A percentile compares a stretch with the other conserved stretches of the same genome.
Evolutionary conservation across 2,888 invertebrate species (phyloP).

Genomic region (Oscheius myriophilus): DNA sequence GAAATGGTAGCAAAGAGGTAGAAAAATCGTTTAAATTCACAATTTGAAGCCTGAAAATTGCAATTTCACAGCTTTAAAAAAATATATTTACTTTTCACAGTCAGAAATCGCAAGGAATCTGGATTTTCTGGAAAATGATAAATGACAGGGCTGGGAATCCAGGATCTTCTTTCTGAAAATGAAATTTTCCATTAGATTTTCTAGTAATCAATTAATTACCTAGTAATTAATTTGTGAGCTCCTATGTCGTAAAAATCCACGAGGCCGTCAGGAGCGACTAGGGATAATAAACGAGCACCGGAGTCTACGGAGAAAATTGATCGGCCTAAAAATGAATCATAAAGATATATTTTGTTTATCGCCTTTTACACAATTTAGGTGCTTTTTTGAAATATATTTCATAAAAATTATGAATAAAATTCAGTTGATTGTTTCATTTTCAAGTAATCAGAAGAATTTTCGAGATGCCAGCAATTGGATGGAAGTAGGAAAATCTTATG

Average conservation of each 20-base stretch:
- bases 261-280: background rate
- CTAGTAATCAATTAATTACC: background rate
- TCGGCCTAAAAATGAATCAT: background rate
- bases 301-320: conserved; percentile 17
- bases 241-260: conserved; percentile 17
- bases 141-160: background rate
- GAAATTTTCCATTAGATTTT: background rate
- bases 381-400: too few relatives aligned
- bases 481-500: too few relatives aligned
- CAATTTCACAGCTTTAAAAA: background rate
- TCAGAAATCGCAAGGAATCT: conserved; percentile 2
- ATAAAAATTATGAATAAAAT: too few relatives aligned
- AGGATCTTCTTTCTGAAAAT: conserved; percentile 12
- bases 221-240: conserved; percentile 14
- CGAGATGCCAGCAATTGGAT: too few relatives aligned
- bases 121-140: conserved; percentile 10
- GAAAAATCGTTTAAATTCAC: too few relatives aligned
- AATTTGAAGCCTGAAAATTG: background rate
- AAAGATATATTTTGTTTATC: too few relatives aligned
- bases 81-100: background rate
- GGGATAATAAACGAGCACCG: background rate
- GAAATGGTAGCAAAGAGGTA: too few relatives aligned
- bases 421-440: too few relatives aligned
- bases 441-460: too few relatives aligned
- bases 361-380: too few relatives aligned